Evolutionary conservation across 2,797 vertebrate genomes (phyloP), one percentile per base, ranked within the genome.

Genomic region (Acomys russatus): DNA sequence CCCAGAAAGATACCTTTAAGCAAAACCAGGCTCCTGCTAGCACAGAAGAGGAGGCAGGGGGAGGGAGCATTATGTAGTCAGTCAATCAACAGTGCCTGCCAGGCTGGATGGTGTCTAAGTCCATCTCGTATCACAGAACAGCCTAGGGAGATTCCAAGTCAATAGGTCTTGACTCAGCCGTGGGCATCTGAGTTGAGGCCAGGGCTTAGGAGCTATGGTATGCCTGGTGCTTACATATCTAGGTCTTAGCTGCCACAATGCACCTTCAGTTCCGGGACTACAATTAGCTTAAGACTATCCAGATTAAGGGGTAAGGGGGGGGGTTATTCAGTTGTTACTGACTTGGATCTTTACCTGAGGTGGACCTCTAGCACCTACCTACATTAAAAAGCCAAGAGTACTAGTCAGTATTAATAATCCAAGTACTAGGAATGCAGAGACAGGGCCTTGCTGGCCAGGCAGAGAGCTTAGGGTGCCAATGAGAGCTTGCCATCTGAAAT

Each of bases 11-110:
- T 71, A 22, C 35, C n/a, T 23, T 66, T 51, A 30, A 61, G 64
- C n/a, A 68, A 90, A 85, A 77, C 17, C 28, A 88, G 64, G 54
- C 10, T 95, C 73, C 49, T 95, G 86, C 73, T 78, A 74, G 74
- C 44, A 94, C 70, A 18, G 51, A 87, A n/a, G 73, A 74, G 71
- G 49, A 44, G 4, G 44, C 4, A 4, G 44, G 84, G 20, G 54
- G 70, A 91, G 82, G 59, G 23, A 44, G 56, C 85, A 20, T 25
- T 91, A 25, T 78, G 49, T 9, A 71, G 63, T 70, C 68, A 88
- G 59, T 82, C 3, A 44, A 56, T 33, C 23, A 59, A 38, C 35
- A 54, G 35, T 51, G 59, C 74, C 94, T 0, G 2, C 79, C n/a
- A 49, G 91, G 63, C 91, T 89, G 74, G 70, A 30, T 80, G 63